Evolutionary conservation across 2,797 vertebrate genomes (phyloP), one percentile per base, ranked within the genome.

Genomic region (Spinus pinus): DNA sequence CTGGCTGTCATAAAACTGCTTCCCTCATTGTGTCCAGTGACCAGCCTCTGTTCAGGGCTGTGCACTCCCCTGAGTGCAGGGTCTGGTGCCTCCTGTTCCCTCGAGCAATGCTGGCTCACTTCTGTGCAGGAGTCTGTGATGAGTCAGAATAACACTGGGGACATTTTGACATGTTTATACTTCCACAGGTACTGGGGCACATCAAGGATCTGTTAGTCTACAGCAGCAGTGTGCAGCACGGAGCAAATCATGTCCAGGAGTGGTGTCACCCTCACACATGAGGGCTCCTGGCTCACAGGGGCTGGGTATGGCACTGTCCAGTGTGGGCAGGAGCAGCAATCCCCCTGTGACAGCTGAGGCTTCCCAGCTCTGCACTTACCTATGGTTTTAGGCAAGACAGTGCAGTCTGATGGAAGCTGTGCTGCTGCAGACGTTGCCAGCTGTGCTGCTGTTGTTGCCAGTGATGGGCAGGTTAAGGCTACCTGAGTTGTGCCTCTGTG

Each of bases 261-360:
- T 4, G 1, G 9, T 58, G 47, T 49, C 61, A 19, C 27, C 62
- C 15, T 86, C 37, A 9, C 14, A 39, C 61, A 1, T 7, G n/a
- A 57, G 9, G 35, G 19, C 46, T 84, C 4, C 70, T 33, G 73
- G 19, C 70, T 77, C 23, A 0, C 10, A 15, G 75, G 35, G 60
- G 35, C 37, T 0, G 0, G 11, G 15, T 1, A 1, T 84, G 61
- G 18, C 28, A 13, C 53, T 23, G 60, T 11, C 41, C 49, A 24
- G 9, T 66, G 57, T 4, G 2, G 12, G n/a, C 20, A 6, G 4
- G 37, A 71, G 61, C n/a, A 61, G 0, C 46, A 61, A n/a, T 41
- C 27, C 46, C 53, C 42, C 37, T 64, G 6, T 0, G 1, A 22
- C 65, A 81, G 41, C 69, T 30, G 53, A 70, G 49, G 35, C 75